A percentile compares a stretch with the other conserved stretches of the same genome.
These are phyloP conservation scores for Corythornis madagascariensis DNA, from an alignment of 2,113 vertebrate species.

Conservation along the genomic window DNA sequence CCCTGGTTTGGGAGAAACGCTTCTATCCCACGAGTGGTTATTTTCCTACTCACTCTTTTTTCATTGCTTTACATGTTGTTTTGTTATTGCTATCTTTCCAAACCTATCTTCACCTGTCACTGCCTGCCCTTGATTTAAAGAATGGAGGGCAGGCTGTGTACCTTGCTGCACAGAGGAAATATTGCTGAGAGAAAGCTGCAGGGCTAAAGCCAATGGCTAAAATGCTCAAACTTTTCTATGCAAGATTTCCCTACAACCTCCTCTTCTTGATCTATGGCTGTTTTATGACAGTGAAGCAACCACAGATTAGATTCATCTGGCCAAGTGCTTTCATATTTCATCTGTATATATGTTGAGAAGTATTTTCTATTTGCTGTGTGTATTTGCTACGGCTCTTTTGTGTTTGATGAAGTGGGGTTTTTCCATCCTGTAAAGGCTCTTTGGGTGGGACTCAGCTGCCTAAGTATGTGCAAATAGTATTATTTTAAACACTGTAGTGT, in stretches of 20 bases:
- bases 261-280: constrained; percentile 51
- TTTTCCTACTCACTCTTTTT: constrained; percentile 12
- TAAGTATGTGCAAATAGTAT: neutral
- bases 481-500: neutral
- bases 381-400: neutral
- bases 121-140: constrained; percentile 31
- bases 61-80: constrained; percentile 35
- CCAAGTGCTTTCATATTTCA: constrained; percentile 55
- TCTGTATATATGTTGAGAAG: constrained; percentile 9
- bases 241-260: constrained; percentile 9
- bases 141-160: neutral
- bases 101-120: constrained; percentile 21
- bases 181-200: constrained; percentile 28
- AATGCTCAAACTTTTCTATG: constrained; percentile 18
- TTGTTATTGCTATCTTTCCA: constrained; percentile 25
- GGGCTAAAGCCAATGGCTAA: constrained; percentile 20
- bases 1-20: neutral
- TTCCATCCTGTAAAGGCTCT: neutral
- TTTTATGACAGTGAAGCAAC: constrained; percentile 46
- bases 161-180: neutral
- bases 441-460: neutral
- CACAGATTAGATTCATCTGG: constrained; percentile 63
- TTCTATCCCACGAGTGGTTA: neutral
- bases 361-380: constrained; percentile 12
- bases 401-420: neutral